Base-by-base conservation (phyloP, 1,140 invertebrate genomes). In the Parapsyche elsis region DNA sequence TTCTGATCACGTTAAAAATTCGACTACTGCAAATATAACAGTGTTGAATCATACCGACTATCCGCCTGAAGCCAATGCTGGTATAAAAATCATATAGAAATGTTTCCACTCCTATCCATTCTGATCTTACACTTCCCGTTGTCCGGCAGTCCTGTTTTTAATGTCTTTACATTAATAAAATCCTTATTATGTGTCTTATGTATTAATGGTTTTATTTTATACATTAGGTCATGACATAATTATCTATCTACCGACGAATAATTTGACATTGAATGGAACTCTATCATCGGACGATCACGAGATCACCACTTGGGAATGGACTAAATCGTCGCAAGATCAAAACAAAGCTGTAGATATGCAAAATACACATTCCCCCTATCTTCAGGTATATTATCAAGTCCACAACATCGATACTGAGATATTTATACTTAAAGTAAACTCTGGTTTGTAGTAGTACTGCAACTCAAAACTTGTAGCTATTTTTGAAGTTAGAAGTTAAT, bases 301-400 rank as follows among this genome's bases (percentile, higher is more conserved):
- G 64, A 98, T 98, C 81, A 93, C 92, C 0, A 94, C 92, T 30
- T 99, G 97, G 94, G 96, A 98, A 87, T 99, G 97, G 97, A 97
- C 94, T 0, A 97, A 97, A 86, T 94, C 94, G 77, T 92, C 94
- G 0, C 93, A 94, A 53, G 95, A 96, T 85, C 92, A 95, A 77
- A 93, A 95, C 77, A 96, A 96, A 88, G 95, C 96, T 9, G 96
- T 96, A 14, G 96, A 98, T 85, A 97, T 98, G 95, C 95, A 96
- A 90, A 95, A 97, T 81, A 97, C 96, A 0, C 91, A 95, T 84
- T 97, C 96, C 0, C 95, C 96, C 0, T 96, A 95, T 85, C 89
- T 96, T 53, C 92, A 94, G 85, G 88, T 89, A 76, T n/a, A n/a
- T n/a, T n/a, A n/a, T n/a, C n/a, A n/a, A n/a, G n/a, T n/a, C 46